phyloP scores from a whole-genome alignment of 2,797 vertebrate genomes.

The Phaenicophaeus curvirostris region DNA sequence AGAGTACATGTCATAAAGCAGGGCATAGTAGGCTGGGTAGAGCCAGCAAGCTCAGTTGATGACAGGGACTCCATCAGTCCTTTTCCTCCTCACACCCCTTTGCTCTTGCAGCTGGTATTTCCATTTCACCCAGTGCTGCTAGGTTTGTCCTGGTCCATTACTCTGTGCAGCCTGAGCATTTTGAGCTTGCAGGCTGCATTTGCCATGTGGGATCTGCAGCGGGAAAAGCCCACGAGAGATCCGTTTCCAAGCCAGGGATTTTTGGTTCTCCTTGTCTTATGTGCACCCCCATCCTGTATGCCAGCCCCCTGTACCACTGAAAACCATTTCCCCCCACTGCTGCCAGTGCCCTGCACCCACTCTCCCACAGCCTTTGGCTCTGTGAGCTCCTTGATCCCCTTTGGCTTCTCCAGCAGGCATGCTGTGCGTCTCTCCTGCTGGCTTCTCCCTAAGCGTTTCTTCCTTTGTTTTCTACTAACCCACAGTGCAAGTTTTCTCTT shows the following conservation, averaged over 20 bases:
- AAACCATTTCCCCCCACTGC: rapidly evolving
- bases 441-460: not conserved
- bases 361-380: not conserved
- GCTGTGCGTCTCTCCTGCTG: not conserved
- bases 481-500: not conserved
- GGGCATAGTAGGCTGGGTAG: not conserved
- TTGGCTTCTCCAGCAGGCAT: not conserved
- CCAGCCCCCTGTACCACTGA: rapidly evolving
- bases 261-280: not conserved
- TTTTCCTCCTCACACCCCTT: not conserved
- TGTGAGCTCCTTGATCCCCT: not conserved
- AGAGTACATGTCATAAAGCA: not conserved
- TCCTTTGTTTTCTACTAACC: not conserved
- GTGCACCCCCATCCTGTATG: rapidly evolving
- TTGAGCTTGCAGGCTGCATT: not conserved
- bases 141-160: not conserved
- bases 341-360: not conserved
- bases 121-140: not conserved
- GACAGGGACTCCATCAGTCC: not conserved
- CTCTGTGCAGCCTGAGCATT: not conserved
- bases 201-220: not conserved
- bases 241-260: not conserved
- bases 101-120: not conserved
- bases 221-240: not conserved
- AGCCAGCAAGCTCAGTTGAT: not conserved